Evolutionary conservation across 1,140 invertebrate genomes (phyloP), one percentile per base, ranked within the genome.

Genomic region (Drosophila carrolli): DNA sequence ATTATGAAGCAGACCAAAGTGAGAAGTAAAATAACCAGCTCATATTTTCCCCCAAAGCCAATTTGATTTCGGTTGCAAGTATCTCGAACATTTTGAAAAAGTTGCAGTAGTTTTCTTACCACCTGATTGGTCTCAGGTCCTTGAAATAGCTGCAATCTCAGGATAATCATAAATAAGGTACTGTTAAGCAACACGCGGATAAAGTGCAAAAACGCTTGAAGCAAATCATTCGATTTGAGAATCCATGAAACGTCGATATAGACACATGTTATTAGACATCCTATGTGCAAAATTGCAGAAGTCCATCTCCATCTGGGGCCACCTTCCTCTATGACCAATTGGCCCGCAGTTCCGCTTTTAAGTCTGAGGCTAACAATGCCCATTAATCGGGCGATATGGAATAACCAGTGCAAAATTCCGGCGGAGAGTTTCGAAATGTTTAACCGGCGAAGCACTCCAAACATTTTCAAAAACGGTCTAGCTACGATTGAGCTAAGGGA

Each of bases 31-130:
- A 83, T 8, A 0, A 32, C 23, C 3, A 83, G 13, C 29, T 75
- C 79, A 2, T 50, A n/a, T 1, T 7, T 38, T 46, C 70, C 71
- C 4, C 71, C 75, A 16, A 44, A 78, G 1, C 55, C 59, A 5
- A 1, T 19, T 2, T 23, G 8, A 0, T 63, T 58, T 8, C 14
- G 16, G 0, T 58, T 29, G 2, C 35, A 43, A 23, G 72, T 11
- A 1, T 9, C 41, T 11, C 43, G 38, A 9, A 61, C 53, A 16
- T 43, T 35, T 7, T 23, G 46, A 32, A 53, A 75, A 8, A 82
- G 32, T 4, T 56, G 23, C 3, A 83, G 0, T n/a, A 71, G 78
- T 7, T 46, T 23, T 14, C 78, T 71, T 2, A 75, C 37, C 37
- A 83, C 1, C 2, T 8, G 0, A 13, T 56, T 41, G 1, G 62